A percentile compares a stretch with the other conserved stretches of the same genome.
Evolutionary conservation across 2,888 invertebrate genomes (phyloP).

Genomic region (Hofmannophila pseudospretella): DNA sequence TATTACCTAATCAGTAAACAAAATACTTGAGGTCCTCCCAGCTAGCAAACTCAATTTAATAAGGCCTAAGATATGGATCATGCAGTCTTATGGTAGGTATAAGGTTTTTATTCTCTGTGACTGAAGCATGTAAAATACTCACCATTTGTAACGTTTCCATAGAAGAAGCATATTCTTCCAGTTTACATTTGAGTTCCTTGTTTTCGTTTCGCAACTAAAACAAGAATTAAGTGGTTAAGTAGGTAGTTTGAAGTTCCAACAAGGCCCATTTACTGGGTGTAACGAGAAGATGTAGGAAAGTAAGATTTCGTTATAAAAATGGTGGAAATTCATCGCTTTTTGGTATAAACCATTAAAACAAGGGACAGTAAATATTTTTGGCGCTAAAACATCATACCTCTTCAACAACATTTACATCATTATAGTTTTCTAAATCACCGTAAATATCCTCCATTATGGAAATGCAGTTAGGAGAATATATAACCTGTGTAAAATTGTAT

Average conservation of each 20-base stretch:
- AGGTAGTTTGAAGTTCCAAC: no score
- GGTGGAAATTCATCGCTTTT: no score
- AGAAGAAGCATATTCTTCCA: constrained; percentile 41
- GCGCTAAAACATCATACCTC: constrained; percentile 62
- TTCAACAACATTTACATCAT: constrained; percentile 41
- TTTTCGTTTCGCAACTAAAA: constrained; percentile 60
- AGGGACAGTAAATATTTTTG: constrained; percentile 36
- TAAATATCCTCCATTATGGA: constrained; percentile 56
- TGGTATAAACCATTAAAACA: not conserved
- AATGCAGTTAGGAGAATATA: no score
- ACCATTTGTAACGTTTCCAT: constrained; percentile 56
- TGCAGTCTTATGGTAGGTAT: no score
- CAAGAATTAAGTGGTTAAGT: not conserved
- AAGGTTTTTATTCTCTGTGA: no score
- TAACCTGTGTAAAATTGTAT: not conserved
- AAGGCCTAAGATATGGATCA: no score
- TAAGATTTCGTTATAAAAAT: no score
- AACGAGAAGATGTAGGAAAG: no score
- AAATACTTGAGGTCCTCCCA: no score
- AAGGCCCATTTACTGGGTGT: no score
- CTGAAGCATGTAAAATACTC: constrained; percentile 29
- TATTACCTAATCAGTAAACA: no score
- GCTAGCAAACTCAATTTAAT: no score
- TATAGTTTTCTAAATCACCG: constrained; percentile 56
- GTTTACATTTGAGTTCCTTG: constrained; percentile 42